These are phyloP conservation scores for Cantharis rustica DNA, from an alignment of 2,888 invertebrate genomes.

Conservation along the genomic window DNA sequence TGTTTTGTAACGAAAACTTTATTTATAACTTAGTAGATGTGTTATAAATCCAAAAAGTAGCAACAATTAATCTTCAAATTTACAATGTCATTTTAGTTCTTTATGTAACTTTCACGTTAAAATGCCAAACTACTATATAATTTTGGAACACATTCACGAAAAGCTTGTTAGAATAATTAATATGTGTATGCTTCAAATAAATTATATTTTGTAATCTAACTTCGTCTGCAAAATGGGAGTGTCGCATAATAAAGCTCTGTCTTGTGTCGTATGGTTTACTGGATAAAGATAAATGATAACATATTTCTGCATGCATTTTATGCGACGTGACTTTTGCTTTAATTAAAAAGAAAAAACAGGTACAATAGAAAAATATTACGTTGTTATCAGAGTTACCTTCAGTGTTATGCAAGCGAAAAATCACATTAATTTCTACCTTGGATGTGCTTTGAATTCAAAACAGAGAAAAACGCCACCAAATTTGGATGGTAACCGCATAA, in stretches of 20 bases:
- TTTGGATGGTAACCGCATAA: not conserved
- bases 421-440: not conserved
- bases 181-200: constrained; percentile 2
- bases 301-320: not conserved
- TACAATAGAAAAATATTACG: not conserved
- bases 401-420: not conserved
- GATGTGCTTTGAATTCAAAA: not conserved
- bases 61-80: not conserved
- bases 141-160: constrained; percentile 4
- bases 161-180: constrained; percentile 12
- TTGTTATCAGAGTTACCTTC: not conserved
- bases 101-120: constrained; percentile 8
- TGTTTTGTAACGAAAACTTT: not conserved
- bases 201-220: constrained; percentile 9
- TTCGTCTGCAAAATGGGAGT: constrained; percentile 8
- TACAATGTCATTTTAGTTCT: constrained; percentile 3
- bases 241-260: not conserved
- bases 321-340: not conserved
- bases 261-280: constrained; percentile 1
- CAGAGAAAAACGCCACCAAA: not conserved
- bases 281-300: not conserved
- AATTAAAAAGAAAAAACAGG: not conserved
- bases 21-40: not conserved
- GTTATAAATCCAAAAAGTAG: not conserved
- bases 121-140: constrained; percentile 13